phyloP scores from a whole-genome alignment of 2,113 vertebrate genomes.

The Petrocephalus microphthalmus region DNA sequence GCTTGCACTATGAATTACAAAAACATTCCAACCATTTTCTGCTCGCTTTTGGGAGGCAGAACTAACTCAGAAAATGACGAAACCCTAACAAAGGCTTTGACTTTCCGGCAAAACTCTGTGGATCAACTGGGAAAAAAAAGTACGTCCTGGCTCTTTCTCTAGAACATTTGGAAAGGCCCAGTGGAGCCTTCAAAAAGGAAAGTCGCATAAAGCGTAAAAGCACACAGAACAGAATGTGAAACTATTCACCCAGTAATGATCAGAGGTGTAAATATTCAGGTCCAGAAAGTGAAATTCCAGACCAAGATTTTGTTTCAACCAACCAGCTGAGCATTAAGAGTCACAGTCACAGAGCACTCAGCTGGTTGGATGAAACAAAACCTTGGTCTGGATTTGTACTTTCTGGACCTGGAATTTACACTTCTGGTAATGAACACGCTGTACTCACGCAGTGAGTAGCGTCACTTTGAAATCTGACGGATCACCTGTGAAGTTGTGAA shows the following conservation, averaged over 20 bases:
- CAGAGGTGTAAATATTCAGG: no score
- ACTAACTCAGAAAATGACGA: neutral
- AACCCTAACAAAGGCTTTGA: neutral
- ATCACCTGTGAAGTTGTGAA: neutral
- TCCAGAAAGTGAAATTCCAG: no score
- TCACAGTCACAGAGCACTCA: no score
- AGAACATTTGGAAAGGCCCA: neutral
- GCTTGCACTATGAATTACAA: neutral
- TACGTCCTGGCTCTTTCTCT: neutral
- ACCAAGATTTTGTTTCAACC: no score
- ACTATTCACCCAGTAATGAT: neutral
- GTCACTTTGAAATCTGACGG: neutral
- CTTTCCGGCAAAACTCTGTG: constrained; percentile 16
- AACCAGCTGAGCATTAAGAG: no score
- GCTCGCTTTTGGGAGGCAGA: neutral
- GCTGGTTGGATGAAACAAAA: no score
- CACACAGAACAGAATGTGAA: neutral
- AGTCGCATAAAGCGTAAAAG: neutral
- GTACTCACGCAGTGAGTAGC: neutral
- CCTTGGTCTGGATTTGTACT: no score
- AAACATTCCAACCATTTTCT: neutral
- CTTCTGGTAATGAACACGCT: neutral
- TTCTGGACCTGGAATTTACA: no score
- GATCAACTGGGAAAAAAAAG: neutral
- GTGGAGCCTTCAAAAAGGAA: neutral